Evolutionary conservation across 2,113 vertebrate genomes (phyloP), one percentile per base, ranked within the genome.

Genomic region (Ictalurus punctatus): DNA sequence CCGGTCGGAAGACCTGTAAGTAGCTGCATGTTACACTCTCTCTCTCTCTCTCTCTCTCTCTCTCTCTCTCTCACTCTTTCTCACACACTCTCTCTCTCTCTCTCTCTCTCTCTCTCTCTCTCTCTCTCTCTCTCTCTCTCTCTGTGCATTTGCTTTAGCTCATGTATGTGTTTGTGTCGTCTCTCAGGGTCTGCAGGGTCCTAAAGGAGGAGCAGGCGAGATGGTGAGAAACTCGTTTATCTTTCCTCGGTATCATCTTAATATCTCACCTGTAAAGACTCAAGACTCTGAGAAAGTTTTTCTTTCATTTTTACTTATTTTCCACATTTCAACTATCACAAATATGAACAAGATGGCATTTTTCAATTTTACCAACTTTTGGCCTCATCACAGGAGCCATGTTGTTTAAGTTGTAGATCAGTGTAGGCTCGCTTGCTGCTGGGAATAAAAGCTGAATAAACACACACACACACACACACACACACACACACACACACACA

Each of bases 121-220:
- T 73, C 30, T 69, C 16, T 2, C 69, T 19, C 14, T 58, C 17
- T 34, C 59, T 63, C 30, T 87, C 12, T 83, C 17, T 10, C 48
- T 7, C 10, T 37, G 4, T 9, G 1, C 73, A 21, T 34, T 63
- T 25, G 30, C 16, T 58, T 76, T 52, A 56, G 7, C 25, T 87
- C 40, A 76, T 37, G 2, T 13, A 30, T 69, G 61, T 54, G 25
- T 82, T 27, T 88, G 48, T 88, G 48, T 91, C 85, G 84, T 88
- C 16, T 95, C 92, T 78, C 92, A 99, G 98, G 98, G 98, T 81
- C 94, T 89, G 0, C 96, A 95, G 93, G 98, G 98, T 90, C 96
- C 96, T 90, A 99, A 96, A 92, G 98, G 98, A 94, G 94, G 90
- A 89, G 91, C 92, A 87, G 98, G 98, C 81, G 97, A 98, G 97